Percentiles rank a stretch among this genome's conserved stretches.
These are phyloP conservation scores for Aphidius ervi DNA, from an alignment of 1,140 invertebrate species.

Conservation along the genomic window DNA sequence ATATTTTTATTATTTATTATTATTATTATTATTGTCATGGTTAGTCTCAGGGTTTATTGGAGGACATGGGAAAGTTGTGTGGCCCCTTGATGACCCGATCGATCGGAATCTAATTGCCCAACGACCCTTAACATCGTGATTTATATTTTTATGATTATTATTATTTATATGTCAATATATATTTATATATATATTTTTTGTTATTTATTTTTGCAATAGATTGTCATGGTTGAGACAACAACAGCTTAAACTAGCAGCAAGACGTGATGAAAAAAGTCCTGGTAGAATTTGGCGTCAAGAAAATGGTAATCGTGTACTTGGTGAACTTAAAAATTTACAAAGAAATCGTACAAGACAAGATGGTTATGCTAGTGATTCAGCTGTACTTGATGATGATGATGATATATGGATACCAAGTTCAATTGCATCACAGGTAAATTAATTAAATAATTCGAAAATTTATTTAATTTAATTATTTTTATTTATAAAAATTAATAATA, in stretches of 20 bases:
- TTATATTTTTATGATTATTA: constrained; percentile 7
- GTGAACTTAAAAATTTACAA: constrained; percentile 59
- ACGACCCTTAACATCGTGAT: constrained; percentile 13
- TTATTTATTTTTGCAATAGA: constrained; percentile 9
- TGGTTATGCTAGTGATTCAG: constrained; percentile 74
- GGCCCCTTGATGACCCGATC: constrained; percentile 8
- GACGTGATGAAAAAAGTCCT: constrained; percentile 62
- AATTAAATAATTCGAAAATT: background rate
- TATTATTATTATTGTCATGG: background rate
- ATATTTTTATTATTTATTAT: background rate
- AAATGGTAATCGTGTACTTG: constrained; percentile 62
- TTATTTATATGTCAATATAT: constrained; percentile 3
- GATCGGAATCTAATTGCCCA: constrained; percentile 11
- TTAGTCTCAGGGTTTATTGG: background rate
- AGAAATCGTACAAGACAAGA: constrained; percentile 54
- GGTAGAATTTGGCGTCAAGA: constrained; percentile 66
- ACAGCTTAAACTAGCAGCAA: constrained; percentile 66
- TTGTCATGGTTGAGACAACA: constrained; percentile 58
- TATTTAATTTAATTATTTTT: background rate
- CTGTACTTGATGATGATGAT: constrained; percentile 67
- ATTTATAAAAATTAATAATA: background rate
- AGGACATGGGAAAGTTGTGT: constrained; percentile 6
- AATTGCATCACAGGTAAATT: constrained; percentile 36
- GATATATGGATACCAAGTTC: constrained; percentile 44
- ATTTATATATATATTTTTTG: background rate